phyloP scores from a whole-genome alignment of 2,113 vertebrate species.

The human (Homo sapiens) region DNA sequence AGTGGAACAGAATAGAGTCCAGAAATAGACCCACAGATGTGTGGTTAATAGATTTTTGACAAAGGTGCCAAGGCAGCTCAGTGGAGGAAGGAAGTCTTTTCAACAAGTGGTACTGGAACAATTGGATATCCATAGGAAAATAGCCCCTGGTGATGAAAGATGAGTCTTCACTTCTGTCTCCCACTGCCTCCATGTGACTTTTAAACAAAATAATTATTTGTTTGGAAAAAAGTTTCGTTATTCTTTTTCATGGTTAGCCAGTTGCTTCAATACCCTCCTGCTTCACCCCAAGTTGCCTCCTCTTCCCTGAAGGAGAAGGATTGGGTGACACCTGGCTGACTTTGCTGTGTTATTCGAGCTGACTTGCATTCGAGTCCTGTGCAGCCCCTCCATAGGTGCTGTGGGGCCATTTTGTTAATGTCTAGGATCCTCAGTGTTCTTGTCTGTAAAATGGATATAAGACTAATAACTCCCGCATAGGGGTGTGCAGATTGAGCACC shows the following conservation, averaged over 20 bases:
- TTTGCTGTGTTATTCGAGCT: background rate
- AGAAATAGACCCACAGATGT: background rate
- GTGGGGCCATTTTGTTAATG: background rate
- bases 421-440: background rate
- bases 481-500: background rate
- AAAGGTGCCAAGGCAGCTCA: background rate
- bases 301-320: background rate
- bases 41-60: background rate
- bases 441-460: background rate
- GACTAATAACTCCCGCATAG: background rate
- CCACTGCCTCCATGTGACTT: background rate
- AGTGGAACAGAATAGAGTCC: background rate
- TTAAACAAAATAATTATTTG: slow-evolving; percentile 18
- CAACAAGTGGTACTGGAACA: background rate
- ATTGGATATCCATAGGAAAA: background rate
- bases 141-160: background rate
- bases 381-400: background rate
- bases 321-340: background rate
- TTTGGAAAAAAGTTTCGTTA: background rate
- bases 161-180: slow-evolving; percentile 8
- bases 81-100: background rate
- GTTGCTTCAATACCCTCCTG: background rate
- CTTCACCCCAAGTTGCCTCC: background rate
- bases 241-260: background rate
- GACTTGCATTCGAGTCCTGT: background rate